phyloP scores from a whole-genome alignment of 2,888 invertebrate genomes.

The Noctua janthe region DNA sequence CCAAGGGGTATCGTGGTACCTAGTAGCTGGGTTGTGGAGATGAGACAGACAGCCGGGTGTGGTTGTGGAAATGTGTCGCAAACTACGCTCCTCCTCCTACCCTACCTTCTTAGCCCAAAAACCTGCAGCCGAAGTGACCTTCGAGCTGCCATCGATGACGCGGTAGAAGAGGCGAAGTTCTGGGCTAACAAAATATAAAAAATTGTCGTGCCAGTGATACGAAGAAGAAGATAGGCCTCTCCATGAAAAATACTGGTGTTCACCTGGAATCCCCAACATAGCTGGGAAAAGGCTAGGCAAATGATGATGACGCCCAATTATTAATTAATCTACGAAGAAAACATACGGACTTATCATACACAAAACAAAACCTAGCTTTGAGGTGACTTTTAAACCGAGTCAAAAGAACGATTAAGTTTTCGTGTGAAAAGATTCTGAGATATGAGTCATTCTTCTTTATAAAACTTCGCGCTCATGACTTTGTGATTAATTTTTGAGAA shows the following conservation, averaged over 20 bases:
- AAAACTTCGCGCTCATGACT: constrained; percentile 30
- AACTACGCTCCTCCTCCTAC: too few species aligned
- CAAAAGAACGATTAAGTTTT: constrained; percentile 26
- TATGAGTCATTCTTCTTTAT: constrained; percentile 27
- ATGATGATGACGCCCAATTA: neutral
- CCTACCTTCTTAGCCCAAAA: too few species aligned
- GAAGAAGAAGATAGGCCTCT: too few species aligned
- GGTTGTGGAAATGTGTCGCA: too few species aligned
- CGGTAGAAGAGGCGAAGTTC: too few species aligned
- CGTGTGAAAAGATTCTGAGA: constrained; percentile 54
- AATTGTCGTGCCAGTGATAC: too few species aligned
- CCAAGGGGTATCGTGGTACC: neutral
- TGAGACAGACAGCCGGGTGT: too few species aligned
- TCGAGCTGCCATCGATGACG: too few species aligned
- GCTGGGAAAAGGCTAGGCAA: neutral
- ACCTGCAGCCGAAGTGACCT: too few species aligned
- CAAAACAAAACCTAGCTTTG: neutral
- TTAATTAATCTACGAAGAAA: neutral
- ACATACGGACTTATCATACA: neutral
- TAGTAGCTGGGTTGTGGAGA: neutral
- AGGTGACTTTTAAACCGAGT: constrained; percentile 20
- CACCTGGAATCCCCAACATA: neutral
- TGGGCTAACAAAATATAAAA: too few species aligned
- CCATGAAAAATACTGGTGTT: neutral
- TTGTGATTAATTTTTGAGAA: constrained; percentile 50